Evolutionary conservation across 2,113 vertebrate genomes (phyloP), one percentile per base, ranked within the genome.

Genomic region (Coptodon bakossiorum): DNA sequence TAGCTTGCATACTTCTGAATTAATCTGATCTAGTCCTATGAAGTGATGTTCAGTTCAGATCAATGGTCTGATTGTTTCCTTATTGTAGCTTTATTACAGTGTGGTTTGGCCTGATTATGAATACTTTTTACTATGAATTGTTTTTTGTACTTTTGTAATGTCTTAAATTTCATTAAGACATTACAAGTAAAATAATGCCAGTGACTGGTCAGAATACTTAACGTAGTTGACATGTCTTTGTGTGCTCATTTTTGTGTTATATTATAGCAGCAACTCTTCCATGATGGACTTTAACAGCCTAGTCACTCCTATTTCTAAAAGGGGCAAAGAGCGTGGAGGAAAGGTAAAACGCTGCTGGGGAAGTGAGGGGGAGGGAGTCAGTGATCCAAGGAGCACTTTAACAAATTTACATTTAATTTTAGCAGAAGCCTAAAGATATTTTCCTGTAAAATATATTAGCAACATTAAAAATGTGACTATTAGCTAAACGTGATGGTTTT

Each of bases 381-480:
- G 94, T 95, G 95, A 96, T 97, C 95, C 96, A 95, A 94, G 90
- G 91, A 95, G 94, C 93, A 96, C 95, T 95, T 92, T 96, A 96
- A 97, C 92, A 96, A 96, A 97, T 96, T 96, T 92, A 97, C 92
- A 96, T 95, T 93, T 96, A 96, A 93, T 96, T 95, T 96, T 97
- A 93, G 93, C 92, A 89, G 90, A 95, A 93, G 95, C 95, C 96
- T 95, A 96, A 96, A 97, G 96, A 97, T 97, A 96, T 94, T 97
- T 96, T 94, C 92, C 79, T 80, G 90, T 94, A 93, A 95, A 95
- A 94, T 96, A 96, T 86, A 96, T 92, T 95, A 92, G 88, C 92
- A 94, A 95, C 94, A 96, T 96, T 95, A 96, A 97, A 95, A 95
- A 96, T 95, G 92, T 95, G 96, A 96, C 94, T 96, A 94, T 94